Percentiles rank a stretch among this genome's conserved stretches.
phyloP scores from a whole-genome alignment of 2,797 vertebrate species.

The Danio choprae region DNA sequence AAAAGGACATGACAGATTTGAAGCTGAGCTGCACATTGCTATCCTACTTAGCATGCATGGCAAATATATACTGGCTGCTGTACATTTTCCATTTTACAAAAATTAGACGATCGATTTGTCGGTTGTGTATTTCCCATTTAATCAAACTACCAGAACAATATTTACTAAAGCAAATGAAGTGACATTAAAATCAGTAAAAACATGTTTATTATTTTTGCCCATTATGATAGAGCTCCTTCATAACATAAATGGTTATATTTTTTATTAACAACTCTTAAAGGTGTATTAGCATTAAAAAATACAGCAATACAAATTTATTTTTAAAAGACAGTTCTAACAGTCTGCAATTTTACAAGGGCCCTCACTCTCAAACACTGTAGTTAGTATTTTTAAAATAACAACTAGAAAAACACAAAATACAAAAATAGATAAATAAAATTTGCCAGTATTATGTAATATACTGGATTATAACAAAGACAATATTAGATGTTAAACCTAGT shows the following conservation, averaged over 20 bases:
- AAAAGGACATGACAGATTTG: slow-evolving; percentile 30
- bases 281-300: slow-evolving; percentile 17
- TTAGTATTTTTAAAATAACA: slow-evolving; percentile 34
- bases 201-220: slow-evolving; percentile 20
- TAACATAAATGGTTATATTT: background rate
- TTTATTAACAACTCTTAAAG: slow-evolving; percentile 6
- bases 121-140: background rate
- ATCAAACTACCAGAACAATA: background rate
- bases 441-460: slow-evolving; percentile 4
- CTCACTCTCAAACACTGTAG: slow-evolving; percentile 39
- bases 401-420: slow-evolving; percentile 19
- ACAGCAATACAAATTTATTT: slow-evolving; percentile 34
- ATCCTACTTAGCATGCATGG: slow-evolving; percentile 14
- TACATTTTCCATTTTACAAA: too few species aligned
- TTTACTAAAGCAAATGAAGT: background rate
- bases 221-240: slow-evolving; percentile 29
- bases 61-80: background rate
- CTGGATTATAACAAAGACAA: slow-evolving; percentile 1
- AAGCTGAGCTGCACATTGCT: background rate
- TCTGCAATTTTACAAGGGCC: slow-evolving; percentile 12
- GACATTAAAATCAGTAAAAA: background rate
- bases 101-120: background rate
- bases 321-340: slow-evolving; percentile 11
- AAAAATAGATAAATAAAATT: slow-evolving; percentile 39
- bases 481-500: background rate